Base-by-base conservation (phyloP, 2,888 invertebrate species). In the Mystacides longicornis region DNA sequence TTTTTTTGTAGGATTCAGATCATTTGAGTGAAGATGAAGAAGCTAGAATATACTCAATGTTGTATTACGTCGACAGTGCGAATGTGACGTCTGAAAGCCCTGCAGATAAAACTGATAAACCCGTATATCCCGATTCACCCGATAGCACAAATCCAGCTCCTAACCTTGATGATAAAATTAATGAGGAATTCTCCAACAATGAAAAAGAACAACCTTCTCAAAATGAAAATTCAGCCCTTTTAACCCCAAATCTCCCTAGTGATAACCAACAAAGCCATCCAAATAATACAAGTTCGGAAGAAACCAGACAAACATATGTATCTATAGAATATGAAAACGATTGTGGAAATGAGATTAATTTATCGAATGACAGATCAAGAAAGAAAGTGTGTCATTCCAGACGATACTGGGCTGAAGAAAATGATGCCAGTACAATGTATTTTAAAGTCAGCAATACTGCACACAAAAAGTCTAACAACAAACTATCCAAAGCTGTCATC, bases 1-100 rank as follows among this genome's bases (percentile, higher is more conserved):
- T n/a, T n/a, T n/a, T n/a, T n/a, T 73, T 74, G 64, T 67, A 77
- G 77, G 76, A 75, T 71, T 72, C 71, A 72, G 70, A 68, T 16
- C 31, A 47, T 14, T 42, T 42, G n/a, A 56, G 52, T 20, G 59
- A 60, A n/a, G 77, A 77, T 63, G 65, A 74, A 69, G 75, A 76
- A 64, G 73, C 72, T 63, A 70, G 69, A 66, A 68, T 76, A 62
- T 75, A 76, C 71, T 72, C 76, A 67, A 72, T 74, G 71, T 64
- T 75, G 63, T 73, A 76, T 65, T 70, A 75, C 71, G 72, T 70
- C 59, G 74, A 75, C 16, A 37, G 37, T 16, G 16, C 4, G 64
- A 66, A 68, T 62, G 68, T 66, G 22, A 46, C 27, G 20, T 33
- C 49, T 42, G 19, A 51, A 16, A 51, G 42, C 7, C 20, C 9